Conservation (phyloP, 2,888 invertebrate species). For the Hypselothyrea guttata region DNA sequence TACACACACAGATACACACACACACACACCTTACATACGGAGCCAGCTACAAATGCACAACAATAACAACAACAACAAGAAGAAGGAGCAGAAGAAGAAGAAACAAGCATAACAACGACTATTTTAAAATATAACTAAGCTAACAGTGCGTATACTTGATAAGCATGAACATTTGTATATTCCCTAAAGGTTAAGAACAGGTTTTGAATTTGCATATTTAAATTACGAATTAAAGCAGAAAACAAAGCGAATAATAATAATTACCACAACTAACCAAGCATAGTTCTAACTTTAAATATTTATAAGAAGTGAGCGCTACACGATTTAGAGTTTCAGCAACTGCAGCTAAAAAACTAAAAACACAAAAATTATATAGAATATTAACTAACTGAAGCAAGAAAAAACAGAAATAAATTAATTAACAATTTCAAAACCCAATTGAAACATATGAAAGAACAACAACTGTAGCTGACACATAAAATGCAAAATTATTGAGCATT, state of each 20-base stretch:
- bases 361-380: no score
- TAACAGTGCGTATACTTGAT: slow-evolving; percentile 67
- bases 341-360: slow-evolving; percentile 42
- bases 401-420: slow-evolving; percentile 45
- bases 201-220: slow-evolving; percentile 74
- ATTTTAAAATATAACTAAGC: slow-evolving; percentile 73
- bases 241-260: slow-evolving; percentile 53
- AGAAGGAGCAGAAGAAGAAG: no score
- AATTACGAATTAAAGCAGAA: slow-evolving; percentile 42
- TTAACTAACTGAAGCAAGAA: slow-evolving; percentile 36
- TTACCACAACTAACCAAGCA: slow-evolving; percentile 64
- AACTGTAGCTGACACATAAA: slow-evolving; percentile 66
- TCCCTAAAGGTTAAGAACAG: slow-evolving; percentile 67
- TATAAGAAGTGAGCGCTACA: slow-evolving; percentile 59
- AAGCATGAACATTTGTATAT: slow-evolving; percentile 69
- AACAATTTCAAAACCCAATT: slow-evolving; percentile 31
- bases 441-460: slow-evolving; percentile 48
- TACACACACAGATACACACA: slow-evolving; percentile 20
- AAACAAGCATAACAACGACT: slow-evolving; percentile 74
- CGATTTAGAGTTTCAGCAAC: slow-evolving; percentile 74
- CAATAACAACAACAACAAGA: slow-evolving; percentile 37
- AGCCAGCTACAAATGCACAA: slow-evolving; percentile 56
- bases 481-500: slow-evolving; percentile 57
- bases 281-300: slow-evolving; percentile 49
- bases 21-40: slow-evolving; percentile 38